Conservation (phyloP, 2,113 vertebrate species). For the Carettochelys insculpta region DNA sequence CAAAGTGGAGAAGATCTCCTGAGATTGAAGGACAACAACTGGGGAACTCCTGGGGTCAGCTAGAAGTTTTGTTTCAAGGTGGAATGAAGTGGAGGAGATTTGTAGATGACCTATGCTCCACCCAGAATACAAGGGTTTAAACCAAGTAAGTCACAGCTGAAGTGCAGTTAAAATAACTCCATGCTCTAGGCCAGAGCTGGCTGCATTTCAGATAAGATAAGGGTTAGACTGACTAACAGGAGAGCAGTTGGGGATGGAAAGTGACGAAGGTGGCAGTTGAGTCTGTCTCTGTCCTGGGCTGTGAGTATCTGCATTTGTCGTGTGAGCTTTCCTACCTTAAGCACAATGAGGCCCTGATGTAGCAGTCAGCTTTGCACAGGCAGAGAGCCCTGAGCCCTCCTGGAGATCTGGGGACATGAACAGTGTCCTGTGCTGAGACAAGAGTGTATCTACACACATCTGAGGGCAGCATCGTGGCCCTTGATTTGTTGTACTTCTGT, state of each 20-base stretch:
- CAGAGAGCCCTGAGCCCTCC: fast-evolving
- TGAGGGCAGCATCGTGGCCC: background rate
- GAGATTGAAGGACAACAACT: no score
- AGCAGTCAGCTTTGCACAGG: background rate
- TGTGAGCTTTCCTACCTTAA: background rate
- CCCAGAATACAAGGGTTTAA: no score
- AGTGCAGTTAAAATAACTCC: no score
- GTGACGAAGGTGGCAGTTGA: background rate
- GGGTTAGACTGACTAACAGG: background rate
- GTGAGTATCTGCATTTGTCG: background rate
- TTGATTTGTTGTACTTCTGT: background rate
- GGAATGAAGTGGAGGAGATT: no score
- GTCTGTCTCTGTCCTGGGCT: background rate
- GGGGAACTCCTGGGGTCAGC: no score
- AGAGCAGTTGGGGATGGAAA: background rate
- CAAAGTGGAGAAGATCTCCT: no score
- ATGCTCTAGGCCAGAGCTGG: background rate
- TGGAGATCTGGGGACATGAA: background rate
- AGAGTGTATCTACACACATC: background rate
- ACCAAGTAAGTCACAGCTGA: no score
- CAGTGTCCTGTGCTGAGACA: background rate
- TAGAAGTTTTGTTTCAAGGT: no score
- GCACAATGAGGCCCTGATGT: background rate
- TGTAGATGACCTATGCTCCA: no score
- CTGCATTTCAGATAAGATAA: fast-evolving